phyloP scores from a whole-genome alignment of 2,113 vertebrate species.

The Clarias gariepinus region DNA sequence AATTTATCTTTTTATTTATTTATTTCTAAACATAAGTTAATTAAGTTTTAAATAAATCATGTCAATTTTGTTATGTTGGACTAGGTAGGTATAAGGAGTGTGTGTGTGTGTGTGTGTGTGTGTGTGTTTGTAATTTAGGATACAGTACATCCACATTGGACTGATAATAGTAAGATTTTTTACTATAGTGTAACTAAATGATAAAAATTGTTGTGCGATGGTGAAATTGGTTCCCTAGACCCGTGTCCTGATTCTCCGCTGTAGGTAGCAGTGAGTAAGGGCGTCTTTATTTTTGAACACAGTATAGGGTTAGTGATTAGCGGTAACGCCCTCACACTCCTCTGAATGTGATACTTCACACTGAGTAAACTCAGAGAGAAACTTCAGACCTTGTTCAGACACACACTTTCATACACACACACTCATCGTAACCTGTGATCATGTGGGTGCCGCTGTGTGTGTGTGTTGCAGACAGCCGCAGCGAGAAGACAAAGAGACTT shows the following conservation, averaged over 20 bases:
- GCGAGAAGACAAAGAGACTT: conserved; percentile 86
- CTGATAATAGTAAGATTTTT: background rate
- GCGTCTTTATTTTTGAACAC: background rate
- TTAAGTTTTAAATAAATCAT: too few species aligned
- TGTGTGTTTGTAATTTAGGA: background rate
- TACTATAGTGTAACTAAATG: background rate
- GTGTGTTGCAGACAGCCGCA: conserved; percentile 83
- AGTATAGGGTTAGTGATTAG: conserved; percentile 11
- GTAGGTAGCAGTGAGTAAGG: background rate
- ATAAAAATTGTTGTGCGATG: background rate
- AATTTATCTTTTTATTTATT: too few species aligned
- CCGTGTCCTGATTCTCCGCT: background rate
- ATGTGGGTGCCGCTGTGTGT: conserved; percentile 49
- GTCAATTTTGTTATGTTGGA: too few species aligned
- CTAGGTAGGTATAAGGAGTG: too few species aligned
- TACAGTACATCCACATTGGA: background rate
- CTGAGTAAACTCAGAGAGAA: conserved; percentile 24
- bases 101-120: background rate
- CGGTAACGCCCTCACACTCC: conserved; percentile 3
- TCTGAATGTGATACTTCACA: conserved; percentile 27
- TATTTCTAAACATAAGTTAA: too few species aligned
- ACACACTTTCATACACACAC: conserved; percentile 16
- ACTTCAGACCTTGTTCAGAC: background rate
- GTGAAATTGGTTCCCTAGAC: background rate
- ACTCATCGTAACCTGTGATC: conserved; percentile 5